phyloP scores from a whole-genome alignment of 2,113 vertebrate genomes.

The Cichladusa arquata region DNA sequence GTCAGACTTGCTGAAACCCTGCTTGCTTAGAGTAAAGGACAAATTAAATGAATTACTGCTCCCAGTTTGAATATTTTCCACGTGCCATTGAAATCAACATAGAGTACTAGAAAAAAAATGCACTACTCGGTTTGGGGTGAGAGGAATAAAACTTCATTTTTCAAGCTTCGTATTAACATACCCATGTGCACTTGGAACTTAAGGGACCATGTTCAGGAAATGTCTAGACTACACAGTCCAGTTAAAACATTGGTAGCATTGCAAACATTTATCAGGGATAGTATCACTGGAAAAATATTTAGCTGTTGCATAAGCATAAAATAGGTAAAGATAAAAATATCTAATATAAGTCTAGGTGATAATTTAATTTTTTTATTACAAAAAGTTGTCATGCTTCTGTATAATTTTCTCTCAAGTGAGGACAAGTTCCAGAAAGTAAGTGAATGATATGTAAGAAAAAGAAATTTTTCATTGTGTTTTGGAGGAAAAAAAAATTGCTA shows the following conservation, averaged over 20 bases:
- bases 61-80: background rate
- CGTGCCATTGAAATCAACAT: background rate
- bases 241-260: background rate
- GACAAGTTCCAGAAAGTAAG: background rate
- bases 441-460: background rate
- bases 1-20: background rate
- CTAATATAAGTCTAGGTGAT: rapidly evolving
- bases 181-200: background rate
- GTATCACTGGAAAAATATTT: background rate
- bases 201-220: background rate
- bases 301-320: background rate
- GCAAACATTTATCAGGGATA: background rate
- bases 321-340: background rate
- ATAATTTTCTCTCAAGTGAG: background rate
- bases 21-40: background rate
- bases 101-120: background rate
- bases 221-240: background rate
- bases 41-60: background rate
- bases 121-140: background rate
- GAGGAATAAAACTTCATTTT: background rate
- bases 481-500: background rate
- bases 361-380: background rate
- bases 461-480: background rate
- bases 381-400: background rate
- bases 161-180: background rate